Evolutionary conservation across 1,140 invertebrate genomes (phyloP).

Genomic region (Heliconius hewitsoni): DNA sequence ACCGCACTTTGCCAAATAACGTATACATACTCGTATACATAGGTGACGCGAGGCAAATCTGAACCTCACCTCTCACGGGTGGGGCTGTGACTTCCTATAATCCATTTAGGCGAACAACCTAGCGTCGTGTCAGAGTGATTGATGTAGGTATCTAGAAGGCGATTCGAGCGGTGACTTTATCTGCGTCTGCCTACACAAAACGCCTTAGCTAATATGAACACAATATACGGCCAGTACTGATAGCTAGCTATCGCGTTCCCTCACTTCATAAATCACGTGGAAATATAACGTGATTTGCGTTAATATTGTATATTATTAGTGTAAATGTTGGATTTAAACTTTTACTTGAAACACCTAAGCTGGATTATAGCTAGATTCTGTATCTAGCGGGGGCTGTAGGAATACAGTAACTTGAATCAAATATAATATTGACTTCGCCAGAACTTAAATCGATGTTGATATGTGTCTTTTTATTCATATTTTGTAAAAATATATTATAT

Average conservation of each 20-base stretch:
- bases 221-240: constrained; percentile 40
- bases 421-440: too few species aligned
- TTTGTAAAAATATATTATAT: too few species aligned
- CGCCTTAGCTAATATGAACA: constrained; percentile 56
- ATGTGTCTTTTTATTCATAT: too few species aligned
- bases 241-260: constrained; percentile 32
- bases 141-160: constrained; percentile 65
- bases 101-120: constrained; percentile 76
- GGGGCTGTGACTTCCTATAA: constrained; percentile 71
- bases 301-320: background rate
- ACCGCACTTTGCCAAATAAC: constrained; percentile 65
- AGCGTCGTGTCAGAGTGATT: constrained; percentile 74
- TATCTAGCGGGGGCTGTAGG: too few species aligned
- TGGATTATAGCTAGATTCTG: too few species aligned
- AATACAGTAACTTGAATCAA: too few species aligned
- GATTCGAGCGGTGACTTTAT: constrained; percentile 67
- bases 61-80: constrained; percentile 62
- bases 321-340: too few species aligned
- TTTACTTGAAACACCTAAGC: too few species aligned
- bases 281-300: background rate
- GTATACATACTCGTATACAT: constrained; percentile 47
- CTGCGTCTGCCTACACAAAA: constrained; percentile 54
- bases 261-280: constrained; percentile 11
- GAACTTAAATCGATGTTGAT: too few species aligned
- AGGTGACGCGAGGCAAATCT: constrained; percentile 60